Conservation (phyloP, 2,113 vertebrate species). For the Xenopus laevis region DNA sequence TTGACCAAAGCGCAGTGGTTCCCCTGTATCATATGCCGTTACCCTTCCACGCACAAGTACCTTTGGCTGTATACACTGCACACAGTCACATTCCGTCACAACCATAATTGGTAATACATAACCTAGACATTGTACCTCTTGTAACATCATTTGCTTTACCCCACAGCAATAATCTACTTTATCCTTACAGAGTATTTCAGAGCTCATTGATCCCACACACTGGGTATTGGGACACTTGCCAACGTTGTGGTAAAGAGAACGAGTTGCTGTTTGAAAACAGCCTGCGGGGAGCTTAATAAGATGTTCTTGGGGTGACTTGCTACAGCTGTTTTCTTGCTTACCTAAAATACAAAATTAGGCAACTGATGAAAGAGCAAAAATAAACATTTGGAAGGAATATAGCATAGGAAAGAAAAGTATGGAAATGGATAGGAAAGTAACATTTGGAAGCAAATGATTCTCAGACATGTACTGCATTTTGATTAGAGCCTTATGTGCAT, state of each 20-base stretch:
- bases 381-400: too few species aligned
- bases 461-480: too few species aligned
- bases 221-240: slow-evolving; percentile 74
- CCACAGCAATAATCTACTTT: slow-evolving; percentile 71
- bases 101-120: slow-evolving; percentile 77
- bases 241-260: slow-evolving; percentile 79
- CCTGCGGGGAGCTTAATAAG: slow-evolving; percentile 81
- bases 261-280: slow-evolving; percentile 65
- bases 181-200: slow-evolving; percentile 69
- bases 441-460: too few species aligned
- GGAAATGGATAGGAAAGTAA: too few species aligned
- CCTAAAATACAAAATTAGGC: slow-evolving; percentile 57
- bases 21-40: slow-evolving; percentile 74
- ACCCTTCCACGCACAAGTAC: slow-evolving; percentile 80
- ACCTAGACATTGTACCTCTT: slow-evolving; percentile 69
- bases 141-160: slow-evolving; percentile 70
- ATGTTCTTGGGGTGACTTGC: slow-evolving; percentile 67
- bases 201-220: slow-evolving; percentile 65
- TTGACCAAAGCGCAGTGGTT: slow-evolving; percentile 85
- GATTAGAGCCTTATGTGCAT: too few species aligned
- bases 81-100: slow-evolving; percentile 80
- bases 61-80: slow-evolving; percentile 73
- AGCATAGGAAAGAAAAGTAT: too few species aligned
- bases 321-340: slow-evolving; percentile 72
- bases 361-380: neutral